Evolutionary conservation across 2,888 invertebrate genomes (phyloP).

Genomic region (Amiota communis): DNA sequence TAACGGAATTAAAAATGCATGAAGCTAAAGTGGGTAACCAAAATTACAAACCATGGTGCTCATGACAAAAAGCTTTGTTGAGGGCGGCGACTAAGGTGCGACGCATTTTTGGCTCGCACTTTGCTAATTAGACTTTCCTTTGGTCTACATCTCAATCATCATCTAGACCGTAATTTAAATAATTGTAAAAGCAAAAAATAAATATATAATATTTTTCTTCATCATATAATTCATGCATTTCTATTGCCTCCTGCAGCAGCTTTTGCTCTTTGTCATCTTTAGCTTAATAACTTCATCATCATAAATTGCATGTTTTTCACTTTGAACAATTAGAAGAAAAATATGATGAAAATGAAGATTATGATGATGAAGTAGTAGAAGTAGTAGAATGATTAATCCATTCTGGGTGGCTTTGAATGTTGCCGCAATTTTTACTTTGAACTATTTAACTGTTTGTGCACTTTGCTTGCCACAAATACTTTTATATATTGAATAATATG

Average conservation of each 20-base stretch:
- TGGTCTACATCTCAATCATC: constrained; percentile 43
- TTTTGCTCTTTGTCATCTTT: constrained; percentile 2
- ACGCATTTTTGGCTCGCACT: constrained; percentile 48
- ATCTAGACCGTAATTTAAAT: constrained; percentile 62
- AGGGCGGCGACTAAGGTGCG: constrained; percentile 34
- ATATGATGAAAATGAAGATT: too few relatives aligned
- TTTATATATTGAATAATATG: too few relatives aligned
- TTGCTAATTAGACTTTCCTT: constrained; percentile 62
- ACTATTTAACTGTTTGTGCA: constrained; percentile 60
- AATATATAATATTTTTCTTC: neutral
- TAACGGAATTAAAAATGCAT: constrained; percentile 68
- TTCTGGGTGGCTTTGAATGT: constrained; percentile 34
- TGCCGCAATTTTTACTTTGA: constrained; percentile 30
- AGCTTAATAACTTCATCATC: constrained; percentile 20
- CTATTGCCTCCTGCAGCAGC: constrained; percentile 15
- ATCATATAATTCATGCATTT: constrained; percentile 6
- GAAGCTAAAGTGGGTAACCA: constrained; percentile 52
- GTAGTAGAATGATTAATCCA: too few relatives aligned
- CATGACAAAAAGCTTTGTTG: too few relatives aligned
- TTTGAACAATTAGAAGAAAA: neutral
- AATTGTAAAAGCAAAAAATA: constrained; percentile 43
- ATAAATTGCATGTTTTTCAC: constrained; percentile 33
- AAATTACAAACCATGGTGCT: neutral
- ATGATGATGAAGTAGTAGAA: too few relatives aligned
- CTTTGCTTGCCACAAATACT: constrained; percentile 44